These are phyloP conservation scores for Lottia scabra DNA, from an alignment of 2,888 invertebrate genomes.

Conservation along the genomic window DNA sequence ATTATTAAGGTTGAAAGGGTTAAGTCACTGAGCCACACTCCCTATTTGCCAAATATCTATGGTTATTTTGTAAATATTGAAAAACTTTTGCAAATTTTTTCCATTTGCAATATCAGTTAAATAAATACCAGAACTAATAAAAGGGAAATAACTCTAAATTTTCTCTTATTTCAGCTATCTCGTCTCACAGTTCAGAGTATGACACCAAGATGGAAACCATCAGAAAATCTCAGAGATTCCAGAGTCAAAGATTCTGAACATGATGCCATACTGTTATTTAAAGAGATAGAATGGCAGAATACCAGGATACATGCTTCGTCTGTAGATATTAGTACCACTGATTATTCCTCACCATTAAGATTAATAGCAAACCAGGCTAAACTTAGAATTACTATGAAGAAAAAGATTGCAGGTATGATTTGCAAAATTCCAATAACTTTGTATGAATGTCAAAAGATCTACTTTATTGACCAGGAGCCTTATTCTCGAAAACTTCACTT, in stretches of 20 bases:
- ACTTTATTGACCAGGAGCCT: too few species aligned
- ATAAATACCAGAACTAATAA: too few species aligned
- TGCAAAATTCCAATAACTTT: too few species aligned
- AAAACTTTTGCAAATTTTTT: too few species aligned
- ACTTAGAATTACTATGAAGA: constrained; percentile 95
- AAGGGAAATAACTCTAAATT: neutral
- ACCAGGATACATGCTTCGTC: constrained; percentile 95
- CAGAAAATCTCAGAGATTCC: constrained; percentile 87
- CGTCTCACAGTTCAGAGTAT: constrained; percentile 93
- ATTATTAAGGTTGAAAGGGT: too few species aligned
- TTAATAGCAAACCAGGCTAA: constrained; percentile 93
- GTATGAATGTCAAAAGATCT: too few species aligned
- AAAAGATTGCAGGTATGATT: constrained; percentile 82
- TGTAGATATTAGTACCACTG: constrained; percentile 67
- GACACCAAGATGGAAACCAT: constrained; percentile 87
- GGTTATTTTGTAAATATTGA: too few species aligned
- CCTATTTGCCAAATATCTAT: too few species aligned
- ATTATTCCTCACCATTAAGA: constrained; percentile 77
- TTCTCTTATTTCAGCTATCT: constrained; percentile 78
- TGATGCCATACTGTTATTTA: constrained; percentile 94
- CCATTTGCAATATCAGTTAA: too few species aligned
- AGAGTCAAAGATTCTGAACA: constrained; percentile 89
- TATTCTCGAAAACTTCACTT: too few species aligned
- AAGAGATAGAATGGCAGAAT: constrained; percentile 94
- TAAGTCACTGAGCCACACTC: too few species aligned